Evolutionary conservation across 2,113 vertebrate species (phyloP).

Genomic region (Atractosteus spatula): DNA sequence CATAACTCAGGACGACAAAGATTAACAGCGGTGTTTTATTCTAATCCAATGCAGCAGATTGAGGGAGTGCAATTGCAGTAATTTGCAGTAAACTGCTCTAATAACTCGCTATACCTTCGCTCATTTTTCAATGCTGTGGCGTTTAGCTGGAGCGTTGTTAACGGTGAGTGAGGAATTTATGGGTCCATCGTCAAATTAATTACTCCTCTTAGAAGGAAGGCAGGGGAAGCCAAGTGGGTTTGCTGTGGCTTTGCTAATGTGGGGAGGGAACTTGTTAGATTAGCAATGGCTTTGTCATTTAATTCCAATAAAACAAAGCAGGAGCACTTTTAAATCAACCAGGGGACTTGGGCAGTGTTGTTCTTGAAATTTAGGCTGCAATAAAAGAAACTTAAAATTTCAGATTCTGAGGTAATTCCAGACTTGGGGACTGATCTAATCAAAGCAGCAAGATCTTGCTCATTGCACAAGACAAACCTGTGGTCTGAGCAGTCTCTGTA

Average conservation of each 20-base stretch:
- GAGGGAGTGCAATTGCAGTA: slow-evolving; percentile 34
- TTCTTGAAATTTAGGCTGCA: no score
- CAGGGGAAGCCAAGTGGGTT: background rate
- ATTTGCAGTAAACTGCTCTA: slow-evolving; percentile 41
- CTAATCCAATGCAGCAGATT: slow-evolving; percentile 42
- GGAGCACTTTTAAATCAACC: no score
- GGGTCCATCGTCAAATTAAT: background rate
- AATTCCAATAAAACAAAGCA: no score
- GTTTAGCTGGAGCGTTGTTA: slow-evolving; percentile 9
- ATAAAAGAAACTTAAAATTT: no score
- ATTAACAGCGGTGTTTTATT: slow-evolving; percentile 37
- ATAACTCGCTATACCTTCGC: slow-evolving; percentile 34
- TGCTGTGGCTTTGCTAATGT: slow-evolving; percentile 1
- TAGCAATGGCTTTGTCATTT: no score
- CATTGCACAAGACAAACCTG: no score
- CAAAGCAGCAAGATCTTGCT: no score
- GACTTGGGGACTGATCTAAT: no score
- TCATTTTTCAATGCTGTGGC: slow-evolving; percentile 42
- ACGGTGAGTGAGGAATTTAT: background rate
- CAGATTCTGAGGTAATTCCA: no score
- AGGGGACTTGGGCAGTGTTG: no score
- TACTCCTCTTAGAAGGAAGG: slow-evolving; percentile 1
- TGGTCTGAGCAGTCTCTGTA: no score
- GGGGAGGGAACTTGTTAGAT: no score
- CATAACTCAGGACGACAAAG: slow-evolving; percentile 45